phyloP scores from a whole-genome alignment of 35 echinoderm and acorn worm species.

The Heliocidaris erythrogramma region DNA sequence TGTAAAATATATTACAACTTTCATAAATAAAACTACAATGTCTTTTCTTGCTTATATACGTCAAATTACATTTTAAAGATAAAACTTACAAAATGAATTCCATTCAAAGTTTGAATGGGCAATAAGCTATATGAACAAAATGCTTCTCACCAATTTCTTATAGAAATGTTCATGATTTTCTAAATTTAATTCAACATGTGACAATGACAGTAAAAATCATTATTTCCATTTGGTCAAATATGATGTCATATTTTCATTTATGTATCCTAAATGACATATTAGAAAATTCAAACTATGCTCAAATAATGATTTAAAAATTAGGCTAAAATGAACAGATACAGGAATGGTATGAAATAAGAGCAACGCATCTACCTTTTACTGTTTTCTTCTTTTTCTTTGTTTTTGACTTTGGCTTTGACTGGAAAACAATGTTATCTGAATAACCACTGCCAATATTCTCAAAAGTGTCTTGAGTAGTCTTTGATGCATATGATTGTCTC shows the following conservation, averaged over 20 bases:
- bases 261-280: too few relatives aligned
- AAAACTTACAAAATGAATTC: too few relatives aligned
- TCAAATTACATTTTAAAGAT: background rate
- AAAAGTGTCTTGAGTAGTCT: conserved; percentile 10
- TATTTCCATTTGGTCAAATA: too few relatives aligned
- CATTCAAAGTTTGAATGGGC: too few relatives aligned
- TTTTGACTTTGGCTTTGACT: conserved; percentile 76
- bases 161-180: too few relatives aligned
- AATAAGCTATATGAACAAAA: too few relatives aligned
- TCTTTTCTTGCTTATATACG: background rate
- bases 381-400: conserved; percentile 77
- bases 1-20: background rate
- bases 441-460: background rate
- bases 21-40: too few relatives aligned
- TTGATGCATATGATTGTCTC: conserved; percentile 3
- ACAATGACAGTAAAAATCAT: too few relatives aligned
- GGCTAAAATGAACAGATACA: background rate
- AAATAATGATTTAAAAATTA: background rate
- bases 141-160: too few relatives aligned
- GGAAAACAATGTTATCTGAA: conserved; percentile 59
- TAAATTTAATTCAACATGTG: too few relatives aligned
- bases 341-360: background rate
- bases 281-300: background rate
- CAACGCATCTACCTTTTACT: background rate
- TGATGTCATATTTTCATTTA: too few relatives aligned